Base-by-base conservation (phyloP, 2,888 invertebrate species). In the Pantelozetes paolii region DNA sequence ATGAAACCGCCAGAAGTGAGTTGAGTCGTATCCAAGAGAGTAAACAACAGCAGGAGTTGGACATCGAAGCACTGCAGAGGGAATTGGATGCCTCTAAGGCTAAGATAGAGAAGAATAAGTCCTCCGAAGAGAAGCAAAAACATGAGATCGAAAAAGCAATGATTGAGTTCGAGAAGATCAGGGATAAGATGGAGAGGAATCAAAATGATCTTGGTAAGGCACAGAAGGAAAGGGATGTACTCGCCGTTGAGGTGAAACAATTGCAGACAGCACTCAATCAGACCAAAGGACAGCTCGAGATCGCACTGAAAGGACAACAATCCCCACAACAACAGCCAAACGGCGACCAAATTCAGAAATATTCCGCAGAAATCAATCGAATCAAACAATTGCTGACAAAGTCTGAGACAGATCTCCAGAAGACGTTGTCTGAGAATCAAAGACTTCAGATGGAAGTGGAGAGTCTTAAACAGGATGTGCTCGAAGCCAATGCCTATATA, bases 71-170 rank as follows among this genome's bases (percentile, higher is more conserved):
- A 77, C 85, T 90, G 77, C 74, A 76, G 32, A 73, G 69, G 32
- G 79, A 80, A 72, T 70, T 79, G 36, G 79, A 79, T 64, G 75
- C 76, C 20, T 77, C 78, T 8, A 89, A 91, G 81, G 84, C 89
- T 81, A 91, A 92, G 82, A 87, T 91, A 81, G 92, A 92, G 82
- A 86, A 91, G 79, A 85, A 91, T 78, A 71, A 75, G 45, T 42
- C 71, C 18, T 59, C 72, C 2, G 79, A 79, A 54, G 77, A 75
- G 36, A 78, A 76, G 57, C 78, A 78, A 6, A 78, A 77, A 71
- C 74, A 76, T 26, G 79, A 79, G 70, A 76, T 79, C 26, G 86
- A 86, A 77, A 84, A 87, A 74, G 84, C 86, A 76, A 89, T 89
- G 83, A 89, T 90, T 83, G 91, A 90, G 79, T 88, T 88, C 80